phyloP scores from a whole-genome alignment of 35 echinoderm and acorn worm species.

The Apostichopus californicus region DNA sequence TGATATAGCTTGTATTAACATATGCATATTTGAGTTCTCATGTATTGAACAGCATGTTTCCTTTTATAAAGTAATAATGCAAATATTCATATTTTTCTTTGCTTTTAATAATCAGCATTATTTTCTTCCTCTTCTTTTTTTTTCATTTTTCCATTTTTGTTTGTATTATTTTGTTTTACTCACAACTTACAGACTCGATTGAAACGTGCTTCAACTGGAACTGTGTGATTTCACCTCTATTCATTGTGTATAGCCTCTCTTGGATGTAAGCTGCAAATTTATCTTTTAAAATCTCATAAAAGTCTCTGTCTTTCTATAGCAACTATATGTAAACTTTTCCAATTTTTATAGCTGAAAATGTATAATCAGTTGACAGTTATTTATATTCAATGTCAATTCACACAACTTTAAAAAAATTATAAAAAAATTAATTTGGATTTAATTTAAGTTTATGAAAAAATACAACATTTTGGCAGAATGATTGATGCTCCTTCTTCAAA shows the following conservation, averaged over 20 bases:
- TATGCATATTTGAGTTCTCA: no score
- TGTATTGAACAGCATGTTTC: no score
- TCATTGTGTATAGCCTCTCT: neutral
- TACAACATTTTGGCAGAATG: no score
- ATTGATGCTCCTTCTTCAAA: no score
- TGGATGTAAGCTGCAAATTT: slow-evolving; percentile 11
- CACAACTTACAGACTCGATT: slow-evolving; percentile 9
- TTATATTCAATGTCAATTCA: no score
- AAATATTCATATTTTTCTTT: neutral
- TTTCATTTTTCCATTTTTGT: neutral
- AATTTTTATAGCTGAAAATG: no score
- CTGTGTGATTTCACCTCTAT: slow-evolving; percentile 12
- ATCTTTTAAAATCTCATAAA: neutral
- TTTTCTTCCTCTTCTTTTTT: neutral
- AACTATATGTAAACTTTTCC: neutral
- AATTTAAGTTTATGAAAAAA: no score
- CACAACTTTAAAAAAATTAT: no score
- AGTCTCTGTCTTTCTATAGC: neutral
- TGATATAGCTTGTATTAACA: no score
- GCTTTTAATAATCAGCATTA: no score
- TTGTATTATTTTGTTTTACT: slow-evolving; percentile 3
- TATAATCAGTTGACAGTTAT: no score
- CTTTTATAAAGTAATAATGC: neutral
- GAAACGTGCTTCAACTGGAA: slow-evolving; percentile 37
- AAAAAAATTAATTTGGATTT: no score